Base-by-base conservation (phyloP, 2,113 vertebrate genomes). In the Poeciliopsis retropinna region DNA sequence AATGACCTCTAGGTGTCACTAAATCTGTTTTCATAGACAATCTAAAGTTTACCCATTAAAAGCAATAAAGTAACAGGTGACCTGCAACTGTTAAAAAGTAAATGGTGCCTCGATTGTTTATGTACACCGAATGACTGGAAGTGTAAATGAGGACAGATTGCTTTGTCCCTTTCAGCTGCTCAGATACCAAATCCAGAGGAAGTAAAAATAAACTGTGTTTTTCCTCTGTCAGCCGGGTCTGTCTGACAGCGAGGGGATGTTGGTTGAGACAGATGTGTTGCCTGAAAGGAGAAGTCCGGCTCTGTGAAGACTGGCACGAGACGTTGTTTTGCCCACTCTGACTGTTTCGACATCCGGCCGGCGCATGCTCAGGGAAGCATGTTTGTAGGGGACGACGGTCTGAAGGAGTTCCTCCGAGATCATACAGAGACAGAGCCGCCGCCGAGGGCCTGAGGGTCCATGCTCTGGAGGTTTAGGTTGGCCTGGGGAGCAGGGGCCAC, bases 41-140 rank as follows among this genome's bases (percentile, higher is more conserved):
- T 72, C 54, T 65, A 44, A 44, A 14, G 14, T 47, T 47, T 47
- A 44, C 8, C 68, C 77, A 47, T 68, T 72, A 25, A 73, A 71
- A 64, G 95, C 13, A 95, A 91, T 92, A 93, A 91, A 78, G 89
- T 89, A 92, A 81, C 95, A 98, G 97, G 97, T 97, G 94, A 95
- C 97, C 97, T 95, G 97, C 95, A 98, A 97, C 96, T 96, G 96
- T 93, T 78, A 82, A 22, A 22, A 64, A 60, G 32, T 70, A 82
- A 76, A 73, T 76, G 29, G 62, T 12, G 76, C 17, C 34, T 19
- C 30, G 9, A 79, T 82, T 39, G 30, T 76, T 54, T 41, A 74
- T 61, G 75, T 66, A 54, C 81, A 47, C 17, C 13, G 4, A 41
- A 41, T 41, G 39, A 41, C 14, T 41, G 34, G 34, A 37, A 41